phyloP scores from a whole-genome alignment of 2,797 vertebrate genomes.

The Choloepus didactylus region DNA sequence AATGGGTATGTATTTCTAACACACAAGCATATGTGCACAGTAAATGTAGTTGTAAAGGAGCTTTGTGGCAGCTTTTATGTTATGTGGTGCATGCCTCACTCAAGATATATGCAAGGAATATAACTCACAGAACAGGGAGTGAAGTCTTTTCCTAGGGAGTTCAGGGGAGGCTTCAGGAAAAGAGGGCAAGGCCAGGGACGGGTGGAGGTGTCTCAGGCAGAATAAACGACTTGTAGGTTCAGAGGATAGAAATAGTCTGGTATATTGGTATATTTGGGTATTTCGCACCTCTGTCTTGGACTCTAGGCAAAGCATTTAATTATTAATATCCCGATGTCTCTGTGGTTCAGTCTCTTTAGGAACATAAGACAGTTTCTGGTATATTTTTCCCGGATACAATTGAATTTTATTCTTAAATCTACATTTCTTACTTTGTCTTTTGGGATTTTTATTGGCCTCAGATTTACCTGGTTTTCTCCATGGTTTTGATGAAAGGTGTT shows the following conservation, averaged over 20 bases:
- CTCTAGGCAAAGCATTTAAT: neutral
- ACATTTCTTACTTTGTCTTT: neutral
- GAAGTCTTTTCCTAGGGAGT: neutral
- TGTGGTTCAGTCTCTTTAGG: neutral
- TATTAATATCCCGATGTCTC: neutral
- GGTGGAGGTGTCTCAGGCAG: neutral
- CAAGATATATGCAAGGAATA: neutral
- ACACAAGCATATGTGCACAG: neutral
- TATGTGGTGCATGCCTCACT: neutral
- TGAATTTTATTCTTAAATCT: neutral
- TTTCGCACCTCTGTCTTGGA: neutral
- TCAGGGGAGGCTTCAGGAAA: neutral
- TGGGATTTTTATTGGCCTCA: neutral
- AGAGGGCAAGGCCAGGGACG: neutral
- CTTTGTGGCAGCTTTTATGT: constrained; percentile 14
- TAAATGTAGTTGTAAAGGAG: neutral
- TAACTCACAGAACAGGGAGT: neutral
- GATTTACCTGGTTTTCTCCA: neutral
- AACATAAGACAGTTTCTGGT: neutral
- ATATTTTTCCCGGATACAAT: neutral
- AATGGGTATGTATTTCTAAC: neutral
- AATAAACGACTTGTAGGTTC: neutral
- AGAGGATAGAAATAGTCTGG: neutral
- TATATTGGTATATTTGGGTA: neutral
- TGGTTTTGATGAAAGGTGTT: constrained; percentile 12